phyloP scores from a whole-genome alignment of 2,797 vertebrate species.

The Anniella stebbinsi region DNA sequence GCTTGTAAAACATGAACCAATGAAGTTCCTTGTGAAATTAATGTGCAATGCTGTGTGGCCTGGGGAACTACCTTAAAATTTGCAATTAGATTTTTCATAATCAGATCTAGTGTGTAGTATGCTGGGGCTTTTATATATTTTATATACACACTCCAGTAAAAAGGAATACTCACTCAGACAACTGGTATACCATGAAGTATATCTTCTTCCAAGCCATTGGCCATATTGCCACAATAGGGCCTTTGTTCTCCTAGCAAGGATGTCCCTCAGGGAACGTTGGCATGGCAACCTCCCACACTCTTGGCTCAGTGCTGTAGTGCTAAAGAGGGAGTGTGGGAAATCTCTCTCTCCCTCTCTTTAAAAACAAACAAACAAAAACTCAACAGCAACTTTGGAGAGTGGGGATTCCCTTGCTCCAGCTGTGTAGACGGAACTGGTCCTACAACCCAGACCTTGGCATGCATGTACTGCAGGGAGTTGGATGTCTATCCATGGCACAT shows the following conservation, averaged over 20 bases:
- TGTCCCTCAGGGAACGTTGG: constrained; percentile 50
- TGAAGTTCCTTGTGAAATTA: constrained; percentile 62
- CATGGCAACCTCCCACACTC: constrained; percentile 23
- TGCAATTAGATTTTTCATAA: constrained; percentile 50
- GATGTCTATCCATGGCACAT: neutral
- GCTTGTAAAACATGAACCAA: constrained; percentile 67
- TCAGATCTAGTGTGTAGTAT: constrained; percentile 62
- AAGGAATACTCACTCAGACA: constrained; percentile 61
- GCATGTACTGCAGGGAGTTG: constrained; percentile 9
- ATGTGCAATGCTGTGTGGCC: constrained; percentile 63
- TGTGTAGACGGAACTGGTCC: constrained; percentile 32
- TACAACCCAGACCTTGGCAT: constrained; percentile 22
- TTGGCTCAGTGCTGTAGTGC: constrained; percentile 1
- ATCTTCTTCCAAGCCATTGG: constrained; percentile 69
- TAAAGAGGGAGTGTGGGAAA: constrained; percentile 6
- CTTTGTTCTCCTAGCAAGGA: constrained; percentile 66
- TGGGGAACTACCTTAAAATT: constrained; percentile 73
- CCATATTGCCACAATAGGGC: constrained; percentile 60
- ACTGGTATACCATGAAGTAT: constrained; percentile 64
- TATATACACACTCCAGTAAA: constrained; percentile 70
- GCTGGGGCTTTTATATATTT: constrained; percentile 64
- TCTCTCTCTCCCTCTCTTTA: neutral
- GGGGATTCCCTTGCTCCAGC: constrained; percentile 38
- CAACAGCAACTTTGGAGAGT: neutral
- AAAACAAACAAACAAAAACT: neutral